phyloP scores from a whole-genome alignment of 2,888 invertebrate genomes.

The Dione vanillae region DNA sequence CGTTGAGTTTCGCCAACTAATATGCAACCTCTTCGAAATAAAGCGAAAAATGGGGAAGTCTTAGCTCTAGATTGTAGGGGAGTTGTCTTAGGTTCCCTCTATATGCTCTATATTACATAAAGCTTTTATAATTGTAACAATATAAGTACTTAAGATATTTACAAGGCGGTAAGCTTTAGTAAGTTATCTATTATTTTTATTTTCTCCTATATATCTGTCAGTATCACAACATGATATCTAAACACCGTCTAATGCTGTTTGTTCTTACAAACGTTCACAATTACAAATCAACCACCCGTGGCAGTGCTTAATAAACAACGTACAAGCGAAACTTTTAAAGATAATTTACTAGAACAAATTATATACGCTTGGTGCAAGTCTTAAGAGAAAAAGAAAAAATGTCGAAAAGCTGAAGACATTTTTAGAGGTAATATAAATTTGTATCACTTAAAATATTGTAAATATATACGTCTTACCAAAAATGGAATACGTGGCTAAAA shows the following conservation, averaged over 20 bases:
- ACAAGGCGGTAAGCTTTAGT: neutral
- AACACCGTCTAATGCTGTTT: slow-evolving; percentile 57
- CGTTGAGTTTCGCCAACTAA: too few relatives aligned
- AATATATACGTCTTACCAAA: too few relatives aligned
- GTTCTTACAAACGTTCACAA: slow-evolving; percentile 69
- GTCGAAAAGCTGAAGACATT: neutral
- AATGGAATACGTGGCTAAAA: too few relatives aligned
- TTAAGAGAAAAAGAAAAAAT: slow-evolving; percentile 39
- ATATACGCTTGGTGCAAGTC: slow-evolving; percentile 57
- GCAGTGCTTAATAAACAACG: slow-evolving; percentile 78
- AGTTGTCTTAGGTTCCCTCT: too few relatives aligned
- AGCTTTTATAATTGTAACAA: too few relatives aligned
- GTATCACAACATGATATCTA: slow-evolving; percentile 15
- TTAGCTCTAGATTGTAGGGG: too few relatives aligned
- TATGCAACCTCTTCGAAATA: too few relatives aligned
- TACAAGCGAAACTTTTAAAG: slow-evolving; percentile 77
- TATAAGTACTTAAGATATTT: neutral
- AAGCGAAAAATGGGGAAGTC: too few relatives aligned
- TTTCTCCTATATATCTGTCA: slow-evolving; percentile 1
- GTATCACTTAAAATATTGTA: too few relatives aligned
- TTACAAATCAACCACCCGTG: slow-evolving; percentile 74
- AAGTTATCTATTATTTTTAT: neutral
- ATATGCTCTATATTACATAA: too few relatives aligned
- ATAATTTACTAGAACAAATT: slow-evolving; percentile 83
- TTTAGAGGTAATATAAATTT: too few relatives aligned